Conservation (phyloP, 30 jellyfish, hydroid and myxozoan species). For the Hydractinia symbiolongicarpus region DNA sequence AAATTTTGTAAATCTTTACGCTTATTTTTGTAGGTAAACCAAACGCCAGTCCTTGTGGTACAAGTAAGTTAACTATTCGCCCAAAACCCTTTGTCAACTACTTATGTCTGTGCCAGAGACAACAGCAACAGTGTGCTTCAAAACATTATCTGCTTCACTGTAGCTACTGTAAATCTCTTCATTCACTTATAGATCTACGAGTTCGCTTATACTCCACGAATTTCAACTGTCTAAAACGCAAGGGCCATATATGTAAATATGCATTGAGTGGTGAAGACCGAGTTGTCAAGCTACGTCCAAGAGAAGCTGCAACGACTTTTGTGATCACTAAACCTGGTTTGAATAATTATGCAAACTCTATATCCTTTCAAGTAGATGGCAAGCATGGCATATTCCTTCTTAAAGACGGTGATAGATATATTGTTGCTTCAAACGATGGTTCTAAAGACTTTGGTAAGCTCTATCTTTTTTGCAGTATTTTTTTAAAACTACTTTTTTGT, state of each 20-base stretch:
- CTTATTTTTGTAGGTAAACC: too few species aligned
- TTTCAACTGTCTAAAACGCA: slow-evolving; percentile 73
- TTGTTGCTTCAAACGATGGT: slow-evolving; percentile 28
- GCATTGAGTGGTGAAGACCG: slow-evolving; percentile 69
- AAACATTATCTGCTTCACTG: neutral
- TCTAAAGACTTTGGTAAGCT: slow-evolving; percentile 29
- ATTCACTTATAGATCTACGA: slow-evolving; percentile 44
- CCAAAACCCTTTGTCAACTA: neutral
- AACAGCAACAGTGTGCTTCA: neutral
- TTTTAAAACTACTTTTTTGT: neutral
- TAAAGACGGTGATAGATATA: slow-evolving; percentile 51
- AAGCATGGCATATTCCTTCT: slow-evolving; percentile 50
- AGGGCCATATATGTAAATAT: slow-evolving; percentile 83
- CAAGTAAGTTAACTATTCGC: too few species aligned
- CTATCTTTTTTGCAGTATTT: neutral
- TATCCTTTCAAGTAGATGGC: slow-evolving; percentile 62
- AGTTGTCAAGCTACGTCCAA: slow-evolving; percentile 51
- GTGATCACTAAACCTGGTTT: slow-evolving; percentile 73
- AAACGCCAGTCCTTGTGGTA: too few species aligned
- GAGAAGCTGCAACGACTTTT: slow-evolving; percentile 74
- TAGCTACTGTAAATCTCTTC: neutral
- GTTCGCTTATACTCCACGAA: slow-evolving; percentile 66
- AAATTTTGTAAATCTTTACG: too few species aligned
- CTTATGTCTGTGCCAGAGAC: neutral
- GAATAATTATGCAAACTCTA: slow-evolving; percentile 34